Conservation (phyloP, 2,797 vertebrate species). For the Rhodeus uyekii region DNA sequence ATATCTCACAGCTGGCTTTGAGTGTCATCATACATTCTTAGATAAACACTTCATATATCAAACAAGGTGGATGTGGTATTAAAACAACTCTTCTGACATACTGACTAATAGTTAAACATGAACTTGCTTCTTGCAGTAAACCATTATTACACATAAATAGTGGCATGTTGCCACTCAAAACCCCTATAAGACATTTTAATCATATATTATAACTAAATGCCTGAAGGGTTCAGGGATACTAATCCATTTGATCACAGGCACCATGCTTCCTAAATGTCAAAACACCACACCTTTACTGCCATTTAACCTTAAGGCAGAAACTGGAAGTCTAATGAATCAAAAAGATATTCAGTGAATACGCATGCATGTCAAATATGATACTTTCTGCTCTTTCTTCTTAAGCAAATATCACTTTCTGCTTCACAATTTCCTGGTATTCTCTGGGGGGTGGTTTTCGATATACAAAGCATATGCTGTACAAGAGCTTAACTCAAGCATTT, state of each 20-base stretch:
- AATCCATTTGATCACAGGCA: background rate
- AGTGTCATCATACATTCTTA: background rate
- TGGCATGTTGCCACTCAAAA: background rate
- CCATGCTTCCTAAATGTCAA: background rate
- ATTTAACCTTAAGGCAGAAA: constrained; percentile 12
- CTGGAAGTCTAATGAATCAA: background rate
- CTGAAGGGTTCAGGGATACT: background rate
- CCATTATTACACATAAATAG: background rate
- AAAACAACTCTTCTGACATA: background rate
- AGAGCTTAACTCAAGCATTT: background rate
- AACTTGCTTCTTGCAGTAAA: background rate
- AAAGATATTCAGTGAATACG: background rate
- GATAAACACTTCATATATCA: background rate
- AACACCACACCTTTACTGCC: background rate
- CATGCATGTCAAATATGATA: background rate
- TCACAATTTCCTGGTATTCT: background rate
- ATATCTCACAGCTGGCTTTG: background rate
- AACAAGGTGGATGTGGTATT: background rate
- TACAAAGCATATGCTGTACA: background rate
- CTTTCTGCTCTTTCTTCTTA: background rate
- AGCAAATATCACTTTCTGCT: constrained; percentile 1
- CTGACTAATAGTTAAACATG: background rate
- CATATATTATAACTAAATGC: background rate
- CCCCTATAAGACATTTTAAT: background rate
- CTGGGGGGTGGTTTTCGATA: background rate